These are phyloP conservation scores for Xestia ashworthii DNA, from an alignment of 2,888 invertebrate genomes.

Conservation along the genomic window DNA sequence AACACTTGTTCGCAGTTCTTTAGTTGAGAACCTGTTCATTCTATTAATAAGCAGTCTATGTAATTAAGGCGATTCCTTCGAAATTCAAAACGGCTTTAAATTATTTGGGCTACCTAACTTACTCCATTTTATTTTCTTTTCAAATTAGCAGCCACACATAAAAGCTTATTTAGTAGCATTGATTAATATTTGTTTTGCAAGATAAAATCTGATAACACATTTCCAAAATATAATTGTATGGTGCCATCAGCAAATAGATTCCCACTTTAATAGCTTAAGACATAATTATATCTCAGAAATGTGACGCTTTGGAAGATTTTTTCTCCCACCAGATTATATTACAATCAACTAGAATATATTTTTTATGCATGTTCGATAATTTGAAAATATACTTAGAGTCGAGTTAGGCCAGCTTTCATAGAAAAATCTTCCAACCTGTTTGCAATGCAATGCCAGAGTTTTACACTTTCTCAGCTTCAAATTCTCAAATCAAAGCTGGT, in stretches of 20 bases:
- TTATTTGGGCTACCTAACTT: background rate
- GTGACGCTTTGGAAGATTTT: background rate
- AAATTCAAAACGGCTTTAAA: background rate
- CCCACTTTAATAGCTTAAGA: background rate
- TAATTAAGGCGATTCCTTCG: background rate
- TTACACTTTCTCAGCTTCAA: background rate
- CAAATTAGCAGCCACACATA: background rate
- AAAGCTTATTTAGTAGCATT: background rate
- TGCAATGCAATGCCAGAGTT: background rate
- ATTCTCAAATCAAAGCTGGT: background rate
- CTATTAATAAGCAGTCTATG: background rate
- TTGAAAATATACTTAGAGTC: background rate
- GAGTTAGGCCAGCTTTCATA: background rate
- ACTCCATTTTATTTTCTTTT: background rate
- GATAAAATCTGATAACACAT: background rate
- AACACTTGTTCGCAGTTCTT: conserved; percentile 1
- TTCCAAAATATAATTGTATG: background rate
- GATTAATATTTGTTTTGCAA: background rate
- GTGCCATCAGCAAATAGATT: background rate
- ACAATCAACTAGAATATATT: too few species aligned
- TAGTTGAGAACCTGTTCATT: background rate
- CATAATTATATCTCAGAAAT: background rate
- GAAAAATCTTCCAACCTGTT: background rate
- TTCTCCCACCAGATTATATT: background rate
- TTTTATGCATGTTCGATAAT: background rate